Base-by-base conservation (phyloP, 2,888 invertebrate genomes). In the Plutella xylostella region DNA sequence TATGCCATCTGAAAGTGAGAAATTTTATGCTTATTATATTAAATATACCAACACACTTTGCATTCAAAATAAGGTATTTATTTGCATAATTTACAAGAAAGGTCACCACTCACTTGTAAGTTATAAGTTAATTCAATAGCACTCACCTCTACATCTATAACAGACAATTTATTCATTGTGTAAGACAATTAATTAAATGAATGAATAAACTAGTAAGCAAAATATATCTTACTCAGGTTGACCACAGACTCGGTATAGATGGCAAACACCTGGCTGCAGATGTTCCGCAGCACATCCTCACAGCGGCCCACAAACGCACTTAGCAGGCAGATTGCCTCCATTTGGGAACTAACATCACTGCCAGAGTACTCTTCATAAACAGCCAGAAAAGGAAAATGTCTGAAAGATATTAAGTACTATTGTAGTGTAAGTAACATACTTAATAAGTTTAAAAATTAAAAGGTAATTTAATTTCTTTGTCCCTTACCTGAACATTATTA, bases 201-300 rank as follows among this genome's bases (percentile, higher is more conserved):
- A n/a, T n/a, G n/a, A n/a, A n/a, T n/a, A n/a, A n/a, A n/a, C n/a
- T n/a, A n/a, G n/a, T n/a, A n/a, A n/a, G n/a, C n/a, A n/a, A n/a
- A n/a, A n/a, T n/a, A n/a, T n/a, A n/a, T 28, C 37, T 72, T 70
- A 83, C 83, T 70, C n/a, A 79, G 57, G 55, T 77, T 80, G 33
- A 83, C 61, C 37, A 72, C 55, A 47, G 76, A 84, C 58, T 85
- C 85, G 42, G 80, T 82, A 56, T 88, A 87, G 42, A 94, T 82
- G 2, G 90, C 89, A 60, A 90, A 87, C 41, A 95, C 72, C 74
- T 96, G 96, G 48, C 86, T 87, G 52, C 94, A 84, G 12, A 93
- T 76, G 66, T 92, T 90, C 45, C 85, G 85, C 1, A 91, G 85
- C 2, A 94, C 89, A 50, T 90, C 88, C 63, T 91, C 88, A 57